Percentiles rank a stretch among this genome's conserved stretches.
Conservation (phyloP, 2,113 vertebrate species). For the Platichthys flesus region DNA sequence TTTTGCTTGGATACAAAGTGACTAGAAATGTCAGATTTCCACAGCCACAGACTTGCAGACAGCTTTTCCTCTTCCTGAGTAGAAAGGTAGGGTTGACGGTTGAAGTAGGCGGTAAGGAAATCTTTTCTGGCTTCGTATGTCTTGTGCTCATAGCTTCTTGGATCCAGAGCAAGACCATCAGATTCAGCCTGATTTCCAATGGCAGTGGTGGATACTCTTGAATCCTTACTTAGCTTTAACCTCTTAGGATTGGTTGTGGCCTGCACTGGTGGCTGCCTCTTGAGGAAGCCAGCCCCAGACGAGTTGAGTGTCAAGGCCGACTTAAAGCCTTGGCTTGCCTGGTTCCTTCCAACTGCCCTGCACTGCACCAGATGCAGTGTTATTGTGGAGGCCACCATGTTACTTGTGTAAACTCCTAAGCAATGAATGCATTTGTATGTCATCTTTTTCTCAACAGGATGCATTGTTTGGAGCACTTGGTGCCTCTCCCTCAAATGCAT, state of each 20-base stretch:
- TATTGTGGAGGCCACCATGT: slow-evolving; percentile 98
- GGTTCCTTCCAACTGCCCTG: slow-evolving; percentile 91
- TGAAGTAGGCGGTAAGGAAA: slow-evolving; percentile 96
- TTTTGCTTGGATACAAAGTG: slow-evolving; percentile 92
- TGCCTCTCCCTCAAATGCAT: slow-evolving; percentile 94
- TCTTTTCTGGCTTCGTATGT: slow-evolving; percentile 94
- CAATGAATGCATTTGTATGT: slow-evolving; percentile 99
- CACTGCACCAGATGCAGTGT: slow-evolving; percentile 97
- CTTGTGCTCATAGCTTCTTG: slow-evolving; percentile 91
- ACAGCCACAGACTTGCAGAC: slow-evolving; percentile 93
- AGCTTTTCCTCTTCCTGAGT: slow-evolving; percentile 92
- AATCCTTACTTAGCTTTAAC: slow-evolving; percentile 81
- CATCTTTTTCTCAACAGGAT: slow-evolving; percentile 97
- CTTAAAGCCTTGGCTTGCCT: slow-evolving; percentile 83
- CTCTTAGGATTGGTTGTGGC: slow-evolving; percentile 86
- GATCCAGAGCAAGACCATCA: slow-evolving; percentile 89
- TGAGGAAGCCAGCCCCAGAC: slow-evolving; percentile 84
- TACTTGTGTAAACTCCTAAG: slow-evolving; percentile 96
- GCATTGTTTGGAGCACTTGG: slow-evolving; percentile 96
- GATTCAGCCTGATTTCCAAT: slow-evolving; percentile 85
- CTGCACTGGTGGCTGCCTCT: slow-evolving; percentile 86
- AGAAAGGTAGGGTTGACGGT: slow-evolving; percentile 90
- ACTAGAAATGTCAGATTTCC: slow-evolving; percentile 94
- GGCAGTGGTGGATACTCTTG: slow-evolving; percentile 81
- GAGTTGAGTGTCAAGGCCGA: slow-evolving; percentile 81